Evolutionary conservation across 2,888 invertebrate species (phyloP).

Genomic region (Agelastica alni): DNA sequence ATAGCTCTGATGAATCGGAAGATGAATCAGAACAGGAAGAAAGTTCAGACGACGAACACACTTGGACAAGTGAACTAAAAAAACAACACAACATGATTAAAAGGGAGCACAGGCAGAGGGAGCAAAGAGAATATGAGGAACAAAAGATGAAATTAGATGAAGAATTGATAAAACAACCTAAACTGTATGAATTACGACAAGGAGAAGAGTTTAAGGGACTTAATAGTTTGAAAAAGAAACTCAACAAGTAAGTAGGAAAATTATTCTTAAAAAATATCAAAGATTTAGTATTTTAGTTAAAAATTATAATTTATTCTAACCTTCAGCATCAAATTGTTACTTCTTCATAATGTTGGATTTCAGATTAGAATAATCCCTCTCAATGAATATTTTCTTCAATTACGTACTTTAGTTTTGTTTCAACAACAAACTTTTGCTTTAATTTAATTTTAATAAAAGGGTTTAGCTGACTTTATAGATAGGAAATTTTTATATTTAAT

Average conservation of each 20-base stretch:
- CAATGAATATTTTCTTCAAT: no score
- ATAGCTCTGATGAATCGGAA: constrained; percentile 55
- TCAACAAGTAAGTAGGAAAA: constrained; percentile 59
- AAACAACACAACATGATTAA: constrained; percentile 72
- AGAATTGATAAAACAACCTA: constrained; percentile 55
- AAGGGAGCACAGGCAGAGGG: constrained; percentile 58
- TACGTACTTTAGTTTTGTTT: no score
- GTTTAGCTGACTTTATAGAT: no score
- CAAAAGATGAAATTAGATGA: constrained; percentile 43
- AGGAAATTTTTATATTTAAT: no score
- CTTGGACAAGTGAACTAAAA: constrained; percentile 80
- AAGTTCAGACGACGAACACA: constrained; percentile 81
- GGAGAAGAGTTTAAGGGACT: constrained; percentile 65
- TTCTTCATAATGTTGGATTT: no score
- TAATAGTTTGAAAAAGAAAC: constrained; percentile 59
- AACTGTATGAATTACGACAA: constrained; percentile 66
- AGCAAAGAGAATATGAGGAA: constrained; percentile 52
- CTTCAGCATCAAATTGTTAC: not conserved
- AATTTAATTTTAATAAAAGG: no score
- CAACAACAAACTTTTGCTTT: no score
- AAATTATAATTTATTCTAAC: no score
- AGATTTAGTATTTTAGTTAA: no score
- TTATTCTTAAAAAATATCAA: no score
- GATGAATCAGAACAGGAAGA: constrained; percentile 44
- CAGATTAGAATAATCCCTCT: no score